These are phyloP conservation scores for Proisotoma minuta DNA, from an alignment of 2,888 invertebrate genomes.

Conservation along the genomic window DNA sequence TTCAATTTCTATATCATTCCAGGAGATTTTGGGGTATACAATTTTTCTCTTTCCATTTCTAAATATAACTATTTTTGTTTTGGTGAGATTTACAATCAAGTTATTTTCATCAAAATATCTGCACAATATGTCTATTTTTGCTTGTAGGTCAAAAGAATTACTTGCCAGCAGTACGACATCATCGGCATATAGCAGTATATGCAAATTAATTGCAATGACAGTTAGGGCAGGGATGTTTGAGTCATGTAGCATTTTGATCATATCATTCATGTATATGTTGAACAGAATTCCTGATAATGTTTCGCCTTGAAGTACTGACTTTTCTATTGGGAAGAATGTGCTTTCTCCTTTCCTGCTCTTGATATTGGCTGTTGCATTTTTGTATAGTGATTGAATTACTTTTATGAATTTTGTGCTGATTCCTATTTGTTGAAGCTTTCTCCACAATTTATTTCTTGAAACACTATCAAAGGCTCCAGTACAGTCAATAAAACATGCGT, in stretches of 20 bases:
- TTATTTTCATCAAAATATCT: background rate
- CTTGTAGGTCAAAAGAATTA: slow-evolving; percentile 13
- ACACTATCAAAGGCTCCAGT: slow-evolving; percentile 16
- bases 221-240: background rate
- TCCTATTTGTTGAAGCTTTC: slow-evolving; percentile 11
- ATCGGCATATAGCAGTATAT: slow-evolving; percentile 15
- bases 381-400: slow-evolving; percentile 11
- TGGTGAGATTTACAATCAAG: slow-evolving; percentile 5
- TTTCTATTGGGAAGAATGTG: background rate
- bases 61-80: slow-evolving; percentile 16
- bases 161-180: slow-evolving; percentile 11
- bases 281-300: slow-evolving; percentile 8
- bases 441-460: slow-evolving; percentile 15
- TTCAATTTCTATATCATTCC: slow-evolving; percentile 9
- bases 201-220: background rate
- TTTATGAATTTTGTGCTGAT: slow-evolving; percentile 16
- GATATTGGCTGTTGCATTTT: slow-evolving; percentile 6
- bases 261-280: slow-evolving; percentile 15
- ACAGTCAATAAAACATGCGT: slow-evolving; percentile 16
- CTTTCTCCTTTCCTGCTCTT: slow-evolving; percentile 8
- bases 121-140: slow-evolving; percentile 1
- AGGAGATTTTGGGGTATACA: background rate
- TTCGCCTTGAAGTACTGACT: slow-evolving; percentile 14
- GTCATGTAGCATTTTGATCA: background rate
- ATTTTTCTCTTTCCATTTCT: background rate